These are phyloP conservation scores for Sebastes steindachneri DNA, from an alignment of 2,797 vertebrate genomes.

Conservation along the genomic window DNA sequence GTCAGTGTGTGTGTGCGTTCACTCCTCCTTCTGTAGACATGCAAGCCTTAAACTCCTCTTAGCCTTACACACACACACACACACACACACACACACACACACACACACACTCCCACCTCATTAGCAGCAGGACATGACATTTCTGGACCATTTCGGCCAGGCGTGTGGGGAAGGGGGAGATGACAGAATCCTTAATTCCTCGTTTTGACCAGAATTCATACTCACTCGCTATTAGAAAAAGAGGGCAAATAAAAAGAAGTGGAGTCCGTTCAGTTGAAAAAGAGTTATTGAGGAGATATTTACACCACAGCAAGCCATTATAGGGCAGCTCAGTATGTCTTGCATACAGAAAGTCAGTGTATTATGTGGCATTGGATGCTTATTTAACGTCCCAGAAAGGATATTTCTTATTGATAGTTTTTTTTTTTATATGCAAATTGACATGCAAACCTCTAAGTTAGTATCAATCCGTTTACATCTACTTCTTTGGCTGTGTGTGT, in stretches of 20 bases:
- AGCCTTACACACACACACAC: constrained; percentile 25
- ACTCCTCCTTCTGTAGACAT: constrained; percentile 20
- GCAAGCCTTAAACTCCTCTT: constrained; percentile 54
- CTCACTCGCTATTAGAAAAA: constrained; percentile 11
- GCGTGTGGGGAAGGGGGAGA: constrained; percentile 63
- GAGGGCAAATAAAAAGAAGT: neutral
- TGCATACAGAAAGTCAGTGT: neutral
- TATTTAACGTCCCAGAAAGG: neutral
- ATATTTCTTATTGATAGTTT: neutral
- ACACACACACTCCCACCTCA: constrained; percentile 78
- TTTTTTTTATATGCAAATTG: neutral
- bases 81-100: constrained; percentile 32
- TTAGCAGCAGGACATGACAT: constrained; percentile 90
- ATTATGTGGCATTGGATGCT: neutral
- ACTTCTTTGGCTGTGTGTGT: neutral
- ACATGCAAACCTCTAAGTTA: neutral
- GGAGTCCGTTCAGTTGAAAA: neutral
- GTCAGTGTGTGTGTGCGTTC: constrained; percentile 59
- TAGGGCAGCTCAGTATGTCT: neutral
- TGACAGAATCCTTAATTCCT: constrained; percentile 73
- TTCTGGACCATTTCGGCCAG: constrained; percentile 85
- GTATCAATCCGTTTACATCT: neutral
- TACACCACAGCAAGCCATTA: neutral
- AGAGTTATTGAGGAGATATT: neutral
- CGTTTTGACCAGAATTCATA: constrained; percentile 39